Percentiles rank a stretch among this genome's conserved stretches.
Conservation (phyloP, 2,113 vertebrate genomes). For the Euleptes europaea region DNA sequence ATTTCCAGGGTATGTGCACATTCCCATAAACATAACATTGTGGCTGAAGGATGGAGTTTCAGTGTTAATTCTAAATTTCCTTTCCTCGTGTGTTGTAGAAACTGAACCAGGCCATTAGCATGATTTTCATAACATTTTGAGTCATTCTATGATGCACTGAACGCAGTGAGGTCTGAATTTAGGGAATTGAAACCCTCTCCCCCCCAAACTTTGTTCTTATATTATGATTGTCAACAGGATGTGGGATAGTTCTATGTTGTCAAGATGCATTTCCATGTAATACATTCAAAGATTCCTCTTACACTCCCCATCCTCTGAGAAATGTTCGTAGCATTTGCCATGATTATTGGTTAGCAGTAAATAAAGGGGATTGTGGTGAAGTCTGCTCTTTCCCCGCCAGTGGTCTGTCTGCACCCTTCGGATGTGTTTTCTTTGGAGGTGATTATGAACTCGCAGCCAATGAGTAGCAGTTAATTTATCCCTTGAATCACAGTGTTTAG, state of each 20-base stretch:
- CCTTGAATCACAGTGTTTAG: neutral
- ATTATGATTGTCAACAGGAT: neutral
- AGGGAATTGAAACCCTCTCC: neutral
- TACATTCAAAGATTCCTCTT: neutral
- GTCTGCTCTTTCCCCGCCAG: constrained; percentile 13
- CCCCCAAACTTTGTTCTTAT: neutral
- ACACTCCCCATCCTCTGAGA: neutral
- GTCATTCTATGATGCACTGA: neutral
- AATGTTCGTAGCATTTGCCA: constrained; percentile 10
- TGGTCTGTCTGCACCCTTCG: constrained; percentile 27
- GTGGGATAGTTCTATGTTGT: neutral
- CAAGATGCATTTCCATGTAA: neutral
- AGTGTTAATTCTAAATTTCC: neutral
- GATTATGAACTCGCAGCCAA: constrained; percentile 24
- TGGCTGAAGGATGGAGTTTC: neutral
- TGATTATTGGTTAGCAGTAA: neutral
- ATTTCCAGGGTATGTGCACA: neutral
- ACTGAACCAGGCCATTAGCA: neutral
- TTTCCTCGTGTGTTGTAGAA: neutral
- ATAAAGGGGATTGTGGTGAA: neutral
- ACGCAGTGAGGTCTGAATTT: neutral
- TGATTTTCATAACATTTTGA: neutral
- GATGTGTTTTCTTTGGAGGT: constrained; percentile 47
- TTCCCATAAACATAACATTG: neutral
- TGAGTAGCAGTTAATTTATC: neutral